Percentiles rank a stretch among this genome's conserved stretches.
These are phyloP conservation scores for Xiphophorus couchianus DNA, from an alignment of 2,113 vertebrate genomes.

Conservation along the genomic window DNA sequence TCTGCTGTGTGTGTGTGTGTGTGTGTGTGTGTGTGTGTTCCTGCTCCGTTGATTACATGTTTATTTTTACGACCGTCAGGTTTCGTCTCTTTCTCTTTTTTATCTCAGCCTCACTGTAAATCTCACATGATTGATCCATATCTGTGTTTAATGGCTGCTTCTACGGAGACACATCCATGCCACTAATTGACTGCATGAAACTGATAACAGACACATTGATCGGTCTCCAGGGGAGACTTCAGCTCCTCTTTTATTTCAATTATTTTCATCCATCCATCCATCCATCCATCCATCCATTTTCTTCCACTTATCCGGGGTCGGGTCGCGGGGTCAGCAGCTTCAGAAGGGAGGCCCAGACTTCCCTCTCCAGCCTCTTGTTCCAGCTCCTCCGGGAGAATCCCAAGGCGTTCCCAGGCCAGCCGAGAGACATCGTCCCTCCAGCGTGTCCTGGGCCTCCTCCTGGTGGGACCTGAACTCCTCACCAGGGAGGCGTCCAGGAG, in stretches of 20 bases:
- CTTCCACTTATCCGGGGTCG: no score
- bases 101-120: background rate
- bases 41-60: conserved; percentile 41
- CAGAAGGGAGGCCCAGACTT: no score
- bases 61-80: conserved; percentile 24
- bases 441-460: no score
- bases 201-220: conserved; percentile 27
- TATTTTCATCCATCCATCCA: background rate
- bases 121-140: background rate
- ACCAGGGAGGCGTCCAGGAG: no score
- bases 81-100: background rate
- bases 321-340: no score
- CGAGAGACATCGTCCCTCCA: no score
- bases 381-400: no score
- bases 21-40: conserved; percentile 14
- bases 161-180: conserved; percentile 12
- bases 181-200: conserved; percentile 26
- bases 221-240: accelerated
- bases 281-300: no score
- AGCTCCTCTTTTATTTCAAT: background rate
- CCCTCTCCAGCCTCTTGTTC: no score
- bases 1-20: no score
- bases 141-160: conserved; percentile 6
- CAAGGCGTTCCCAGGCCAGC: no score
- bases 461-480: no score